Evolutionary conservation across 2,113 vertebrate species (phyloP).

Genomic region (Pogona vitticeps): DNA sequence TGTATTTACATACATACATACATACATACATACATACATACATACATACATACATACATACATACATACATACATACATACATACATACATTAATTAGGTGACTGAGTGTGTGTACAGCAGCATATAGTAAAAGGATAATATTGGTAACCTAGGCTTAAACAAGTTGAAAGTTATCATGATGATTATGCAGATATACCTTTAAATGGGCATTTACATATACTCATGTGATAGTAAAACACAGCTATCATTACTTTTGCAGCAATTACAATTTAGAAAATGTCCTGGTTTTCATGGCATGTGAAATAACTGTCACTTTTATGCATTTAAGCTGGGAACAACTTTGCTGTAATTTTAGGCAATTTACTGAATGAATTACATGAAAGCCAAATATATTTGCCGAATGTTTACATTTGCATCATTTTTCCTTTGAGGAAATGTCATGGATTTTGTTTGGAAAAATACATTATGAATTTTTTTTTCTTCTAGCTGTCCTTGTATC

Average conservation of each 20-base stretch:
- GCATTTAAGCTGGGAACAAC: constrained; percentile 60
- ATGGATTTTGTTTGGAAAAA: constrained; percentile 47
- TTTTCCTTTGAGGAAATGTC: constrained; percentile 51
- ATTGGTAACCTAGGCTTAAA: constrained; percentile 18
- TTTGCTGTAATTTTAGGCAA: constrained; percentile 47
- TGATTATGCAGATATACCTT: constrained; percentile 51
- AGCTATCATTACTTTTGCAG: constrained; percentile 46
- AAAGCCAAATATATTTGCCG: constrained; percentile 38
- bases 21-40: too few species aligned
- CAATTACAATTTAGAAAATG: constrained; percentile 45
- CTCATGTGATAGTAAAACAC: constrained; percentile 52
- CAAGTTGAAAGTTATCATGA: constrained; percentile 42
- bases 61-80: too few species aligned
- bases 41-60: too few species aligned
- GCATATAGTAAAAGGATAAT: not conserved
- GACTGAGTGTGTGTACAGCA: not conserved
- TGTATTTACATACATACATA: too few species aligned
- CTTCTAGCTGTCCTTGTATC: constrained; percentile 45
- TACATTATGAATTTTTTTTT: constrained; percentile 37
- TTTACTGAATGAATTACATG: constrained; percentile 40
- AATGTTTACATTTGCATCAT: constrained; percentile 54
- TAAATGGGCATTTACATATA: constrained; percentile 34
- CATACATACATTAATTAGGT: too few species aligned
- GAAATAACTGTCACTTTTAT: constrained; percentile 58
- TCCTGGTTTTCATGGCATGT: constrained; percentile 56